These are phyloP conservation scores for Liopterus haemorrhoidalis DNA, from an alignment of 2,888 invertebrate genomes.

Conservation along the genomic window DNA sequence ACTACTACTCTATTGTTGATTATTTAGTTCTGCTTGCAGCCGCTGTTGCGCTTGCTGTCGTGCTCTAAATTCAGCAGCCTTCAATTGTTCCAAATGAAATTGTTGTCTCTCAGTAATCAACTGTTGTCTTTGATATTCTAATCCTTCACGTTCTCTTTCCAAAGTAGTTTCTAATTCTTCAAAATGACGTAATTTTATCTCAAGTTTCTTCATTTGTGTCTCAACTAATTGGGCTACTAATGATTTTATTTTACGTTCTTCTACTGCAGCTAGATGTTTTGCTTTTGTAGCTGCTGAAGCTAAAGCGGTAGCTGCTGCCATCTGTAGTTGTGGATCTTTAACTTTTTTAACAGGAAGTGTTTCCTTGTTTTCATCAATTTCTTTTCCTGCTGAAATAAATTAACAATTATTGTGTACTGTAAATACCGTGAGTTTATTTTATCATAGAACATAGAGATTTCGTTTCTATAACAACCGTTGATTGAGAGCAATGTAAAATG, in stretches of 20 bases:
- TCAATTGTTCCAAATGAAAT: conserved; percentile 90
- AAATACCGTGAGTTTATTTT: too few species aligned
- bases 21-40: conserved; percentile 54
- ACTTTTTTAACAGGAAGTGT: conserved; percentile 37
- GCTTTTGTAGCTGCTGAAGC: conserved; percentile 96
- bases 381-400: conserved; percentile 25
- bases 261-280: conserved; percentile 90
- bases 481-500: too few species aligned
- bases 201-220: conserved; percentile 97
- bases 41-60: conserved; percentile 85
- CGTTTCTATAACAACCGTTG: too few species aligned
- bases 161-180: conserved; percentile 89
- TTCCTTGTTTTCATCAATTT: conserved; percentile 28
- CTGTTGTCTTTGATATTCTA: conserved; percentile 91
- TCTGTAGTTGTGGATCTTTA: conserved; percentile 63
- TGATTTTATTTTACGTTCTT: conserved; percentile 92
- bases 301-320: conserved; percentile 87
- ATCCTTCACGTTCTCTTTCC: conserved; percentile 79
- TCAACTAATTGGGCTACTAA: conserved; percentile 91
- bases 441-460: too few species aligned
- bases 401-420: too few species aligned
- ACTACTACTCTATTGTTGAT: conserved; percentile 32
- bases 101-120: conserved; percentile 89
- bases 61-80: conserved; percentile 89
- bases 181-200: conserved; percentile 91